Evolutionary conservation across 2,797 vertebrate species (phyloP), one percentile per base, ranked within the genome.

Genomic region (Microctenopoma steveboyesi): DNA sequence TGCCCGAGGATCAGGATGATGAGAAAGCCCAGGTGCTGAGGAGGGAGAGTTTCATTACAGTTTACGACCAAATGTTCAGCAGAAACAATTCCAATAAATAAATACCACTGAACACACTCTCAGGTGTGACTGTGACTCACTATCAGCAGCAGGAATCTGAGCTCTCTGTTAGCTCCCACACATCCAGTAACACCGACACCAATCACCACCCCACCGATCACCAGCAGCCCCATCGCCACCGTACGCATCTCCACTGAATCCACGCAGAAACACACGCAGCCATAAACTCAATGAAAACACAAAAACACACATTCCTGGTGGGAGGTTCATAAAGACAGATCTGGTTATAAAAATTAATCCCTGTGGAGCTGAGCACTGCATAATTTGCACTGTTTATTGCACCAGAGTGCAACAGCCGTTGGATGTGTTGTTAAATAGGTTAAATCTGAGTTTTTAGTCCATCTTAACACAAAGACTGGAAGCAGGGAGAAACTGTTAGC

Each of bases 1-100:
- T 92, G 90, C 25, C 86, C 86, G 53, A 93, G 83, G 40, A 91
- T 7, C 39, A 91, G 84, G 25, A 86, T 2, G 22, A 91, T 13
- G 35, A 91, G 64, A 68, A 87, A 47, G 57, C 51, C 57, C 72
- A 87, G 14, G 64, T 89, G 91, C 92, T 92, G 87, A 54, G 70
- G 74, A 77, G n/a, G 59, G 54, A 30, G 14, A 50, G 18, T 15
- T 60, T 14, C 30, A n/a, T 14, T 10, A 46, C 18, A 40, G 18
- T 15, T 22, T 28, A 2, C 7, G 7, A 28, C 9, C 50, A 52
- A n/a, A 2, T 47, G 46, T 47, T 37, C 28, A 30, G 28, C 5
- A 5, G 2, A 30, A 30, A 30, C 28, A 3, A 30, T 30, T 30
- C 5, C 28, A 2, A 30, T n/a, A n/a, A n/a, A 30, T 30, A 30